Evolutionary conservation across 2,888 invertebrate genomes (phyloP).

Genomic region (Cerastoderma edule): DNA sequence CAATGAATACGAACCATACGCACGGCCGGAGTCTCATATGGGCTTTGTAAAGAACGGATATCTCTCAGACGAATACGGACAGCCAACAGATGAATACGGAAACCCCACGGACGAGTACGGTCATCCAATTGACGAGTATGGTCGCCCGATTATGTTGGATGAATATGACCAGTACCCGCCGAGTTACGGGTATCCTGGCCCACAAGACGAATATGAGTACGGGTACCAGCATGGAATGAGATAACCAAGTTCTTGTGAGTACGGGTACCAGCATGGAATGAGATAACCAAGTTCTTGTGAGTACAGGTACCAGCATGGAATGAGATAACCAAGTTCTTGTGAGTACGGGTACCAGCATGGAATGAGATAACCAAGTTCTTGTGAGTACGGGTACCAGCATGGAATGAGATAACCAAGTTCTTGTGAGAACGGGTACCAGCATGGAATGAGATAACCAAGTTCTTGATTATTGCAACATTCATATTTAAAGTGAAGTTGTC

Average conservation of each 20-base stretch:
- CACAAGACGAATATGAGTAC: slow-evolving; percentile 27
- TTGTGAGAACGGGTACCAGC: no score
- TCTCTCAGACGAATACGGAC: slow-evolving; percentile 71
- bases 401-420: no score
- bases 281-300: no score
- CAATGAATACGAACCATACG: slow-evolving; percentile 81
- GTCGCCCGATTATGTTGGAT: slow-evolving; percentile 61
- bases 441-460: no score
- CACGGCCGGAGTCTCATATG: slow-evolving; percentile 79
- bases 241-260: not conserved
- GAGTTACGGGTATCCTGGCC: slow-evolving; percentile 34
- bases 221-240: slow-evolving; percentile 31
- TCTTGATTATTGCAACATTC: no score
- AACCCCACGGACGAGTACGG: slow-evolving; percentile 71
- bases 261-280: not conserved
- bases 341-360: no score
- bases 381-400: no score
- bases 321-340: no score
- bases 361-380: no score
- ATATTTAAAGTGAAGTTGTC: no score
- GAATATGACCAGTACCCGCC: slow-evolving; percentile 58
- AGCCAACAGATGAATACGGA: slow-evolving; percentile 64
- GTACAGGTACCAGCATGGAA: no score
- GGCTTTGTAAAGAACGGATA: slow-evolving; percentile 79
- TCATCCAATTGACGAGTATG: slow-evolving; percentile 66